Evolutionary conservation across 2,888 invertebrate species (phyloP).

Genomic region (Chrysolina oricalcia): DNA sequence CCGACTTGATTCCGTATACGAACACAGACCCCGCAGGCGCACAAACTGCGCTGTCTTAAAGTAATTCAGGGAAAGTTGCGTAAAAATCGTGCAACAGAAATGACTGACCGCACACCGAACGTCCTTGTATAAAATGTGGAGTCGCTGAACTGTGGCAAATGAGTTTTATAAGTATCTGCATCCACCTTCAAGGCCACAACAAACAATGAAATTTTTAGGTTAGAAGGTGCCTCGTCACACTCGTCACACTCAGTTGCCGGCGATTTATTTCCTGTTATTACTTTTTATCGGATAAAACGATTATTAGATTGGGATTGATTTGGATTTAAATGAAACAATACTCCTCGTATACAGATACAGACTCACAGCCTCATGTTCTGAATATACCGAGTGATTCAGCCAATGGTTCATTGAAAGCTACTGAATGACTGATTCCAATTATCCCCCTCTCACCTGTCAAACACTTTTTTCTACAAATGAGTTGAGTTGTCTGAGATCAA

Average conservation of each 20-base stretch:
- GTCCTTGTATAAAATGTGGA: constrained; percentile 59
- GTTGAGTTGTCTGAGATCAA: too few relatives aligned
- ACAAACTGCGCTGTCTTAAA: neutral
- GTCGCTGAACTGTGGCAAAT: constrained; percentile 56
- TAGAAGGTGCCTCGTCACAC: constrained; percentile 13
- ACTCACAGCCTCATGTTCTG: too few relatives aligned
- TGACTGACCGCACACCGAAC: constrained; percentile 43
- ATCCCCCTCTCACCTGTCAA: too few relatives aligned
- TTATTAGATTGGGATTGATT: neutral
- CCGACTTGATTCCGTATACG: too few relatives aligned
- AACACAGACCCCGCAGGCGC: neutral
- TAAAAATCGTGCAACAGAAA: constrained; percentile 49
- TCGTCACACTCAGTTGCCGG: neutral
- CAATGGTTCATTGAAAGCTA: too few relatives aligned
- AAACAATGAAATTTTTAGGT: constrained; percentile 35
- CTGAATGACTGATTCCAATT: too few relatives aligned
- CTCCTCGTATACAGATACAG: too few relatives aligned
- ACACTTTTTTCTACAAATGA: too few relatives aligned
- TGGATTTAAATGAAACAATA: neutral
- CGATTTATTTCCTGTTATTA: constrained; percentile 19
- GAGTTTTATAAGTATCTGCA: constrained; percentile 30
- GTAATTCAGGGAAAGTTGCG: constrained; percentile 49
- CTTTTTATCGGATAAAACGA: neutral
- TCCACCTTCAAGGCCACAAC: constrained; percentile 31
- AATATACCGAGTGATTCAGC: too few relatives aligned